These are phyloP conservation scores for Leistus spinibarbis DNA, from an alignment of 2,888 invertebrate genomes.

Conservation along the genomic window DNA sequence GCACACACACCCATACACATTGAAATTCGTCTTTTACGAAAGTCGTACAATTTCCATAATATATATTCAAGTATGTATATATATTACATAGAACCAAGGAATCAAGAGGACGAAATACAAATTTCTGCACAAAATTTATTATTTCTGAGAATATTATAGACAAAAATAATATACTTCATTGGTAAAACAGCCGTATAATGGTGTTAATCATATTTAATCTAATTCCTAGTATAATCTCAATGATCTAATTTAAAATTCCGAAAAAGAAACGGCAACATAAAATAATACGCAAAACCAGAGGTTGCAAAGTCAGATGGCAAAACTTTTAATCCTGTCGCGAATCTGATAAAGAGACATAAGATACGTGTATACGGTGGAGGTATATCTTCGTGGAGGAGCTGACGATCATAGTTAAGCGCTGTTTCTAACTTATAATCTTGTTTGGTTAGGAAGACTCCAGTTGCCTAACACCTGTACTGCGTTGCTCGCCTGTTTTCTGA, in stretches of 20 bases:
- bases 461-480: slow-evolving; percentile 25
- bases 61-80: too few species aligned
- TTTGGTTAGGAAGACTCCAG: slow-evolving; percentile 20
- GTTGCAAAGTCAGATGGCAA: neutral
- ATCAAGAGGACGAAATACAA: too few species aligned
- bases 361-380: neutral
- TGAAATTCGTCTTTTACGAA: too few species aligned
- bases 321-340: neutral
- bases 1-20: too few species aligned
- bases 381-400: neutral
- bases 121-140: too few species aligned
- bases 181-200: too few species aligned
- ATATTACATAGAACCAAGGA: too few species aligned
- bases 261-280: neutral
- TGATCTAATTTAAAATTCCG: neutral
- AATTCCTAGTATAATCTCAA: too few species aligned
- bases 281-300: neutral
- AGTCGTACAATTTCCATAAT: too few species aligned
- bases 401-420: slow-evolving; percentile 34
- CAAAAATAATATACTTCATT: too few species aligned
- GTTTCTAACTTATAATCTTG: slow-evolving; percentile 36
- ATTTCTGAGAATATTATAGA: too few species aligned
- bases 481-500: slow-evolving; percentile 1
- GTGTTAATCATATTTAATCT: too few species aligned
- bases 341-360: neutral